Conservation (phyloP, 2,888 invertebrate genomes). For the Fragum sueziense region DNA sequence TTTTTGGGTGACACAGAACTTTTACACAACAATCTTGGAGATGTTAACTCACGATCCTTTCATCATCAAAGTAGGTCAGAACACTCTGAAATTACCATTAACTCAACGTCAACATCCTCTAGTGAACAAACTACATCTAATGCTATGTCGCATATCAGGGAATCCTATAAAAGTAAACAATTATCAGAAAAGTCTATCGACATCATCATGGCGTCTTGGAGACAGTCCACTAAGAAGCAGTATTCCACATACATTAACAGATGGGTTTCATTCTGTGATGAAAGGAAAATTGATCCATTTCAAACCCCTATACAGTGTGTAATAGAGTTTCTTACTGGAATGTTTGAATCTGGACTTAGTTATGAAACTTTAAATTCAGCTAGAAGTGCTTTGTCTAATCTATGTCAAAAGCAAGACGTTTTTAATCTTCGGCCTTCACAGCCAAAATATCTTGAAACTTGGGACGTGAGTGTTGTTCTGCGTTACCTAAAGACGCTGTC, state of each 20-base stretch:
- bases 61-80: slow-evolving; percentile 17
- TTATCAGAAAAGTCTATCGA: slow-evolving; percentile 26
- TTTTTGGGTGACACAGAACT: slow-evolving; percentile 35
- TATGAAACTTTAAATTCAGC: slow-evolving; percentile 37
- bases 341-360: slow-evolving; percentile 30
- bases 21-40: slow-evolving; percentile 26
- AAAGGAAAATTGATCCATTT: slow-evolving; percentile 22
- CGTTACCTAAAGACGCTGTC: slow-evolving; percentile 12
- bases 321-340: slow-evolving; percentile 20
- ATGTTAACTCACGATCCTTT: slow-evolving; percentile 18
- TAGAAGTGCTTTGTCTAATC: slow-evolving; percentile 27
- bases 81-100: slow-evolving; percentile 13
- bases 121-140: slow-evolving; percentile 29
- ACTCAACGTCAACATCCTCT: slow-evolving; percentile 10
- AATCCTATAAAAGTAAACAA: slow-evolving; percentile 16
- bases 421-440: slow-evolving; percentile 14
- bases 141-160: slow-evolving; percentile 30
- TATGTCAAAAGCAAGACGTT: slow-evolving; percentile 13
- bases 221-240: slow-evolving; percentile 32
- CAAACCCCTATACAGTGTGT: slow-evolving; percentile 12
- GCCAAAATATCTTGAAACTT: slow-evolving; percentile 28
- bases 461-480: slow-evolving; percentile 28
- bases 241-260: slow-evolving; percentile 29
- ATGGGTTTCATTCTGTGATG: slow-evolving; percentile 26
- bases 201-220: slow-evolving; percentile 45